Evolutionary conservation across 2,888 invertebrate genomes (phyloP).

Genomic region (Deilephila porcellus): DNA sequence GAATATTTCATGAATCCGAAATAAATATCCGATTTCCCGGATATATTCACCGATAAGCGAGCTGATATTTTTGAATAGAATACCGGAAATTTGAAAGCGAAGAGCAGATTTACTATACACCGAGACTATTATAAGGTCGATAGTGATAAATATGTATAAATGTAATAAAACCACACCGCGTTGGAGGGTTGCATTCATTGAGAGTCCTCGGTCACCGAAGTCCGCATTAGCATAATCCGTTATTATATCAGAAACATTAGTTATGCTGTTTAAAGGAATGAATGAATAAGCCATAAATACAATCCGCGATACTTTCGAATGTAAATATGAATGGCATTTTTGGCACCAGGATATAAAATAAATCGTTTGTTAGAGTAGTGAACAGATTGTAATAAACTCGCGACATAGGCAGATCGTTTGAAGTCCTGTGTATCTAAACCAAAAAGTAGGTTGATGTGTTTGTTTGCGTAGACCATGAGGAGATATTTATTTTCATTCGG

Average conservation of each 20-base stretch:
- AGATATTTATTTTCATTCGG: slow-evolving; percentile 76
- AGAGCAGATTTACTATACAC: not conserved
- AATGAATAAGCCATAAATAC: not conserved
- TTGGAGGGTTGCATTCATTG: slow-evolving; percentile 12
- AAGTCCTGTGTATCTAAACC: slow-evolving; percentile 60
- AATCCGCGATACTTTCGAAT: not conserved
- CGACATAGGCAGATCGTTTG: slow-evolving; percentile 40
- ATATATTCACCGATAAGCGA: not conserved
- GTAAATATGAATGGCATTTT: not conserved
- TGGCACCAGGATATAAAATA: not conserved
- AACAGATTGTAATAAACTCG: not conserved
- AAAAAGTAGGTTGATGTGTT: slow-evolving; percentile 69
- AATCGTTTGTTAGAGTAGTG: slow-evolving; percentile 27
- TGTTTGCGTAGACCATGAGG: slow-evolving; percentile 66
- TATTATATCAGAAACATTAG: slow-evolving; percentile 9
- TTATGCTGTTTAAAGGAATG: slow-evolving; percentile 5
- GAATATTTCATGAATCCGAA: slow-evolving; percentile 1
- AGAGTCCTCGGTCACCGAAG: slow-evolving; percentile 1
- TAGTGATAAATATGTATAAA: slow-evolving; percentile 5
- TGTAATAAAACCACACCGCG: not conserved
- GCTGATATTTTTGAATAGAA: not conserved
- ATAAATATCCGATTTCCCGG: slow-evolving; percentile 3
- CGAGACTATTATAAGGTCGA: not conserved
- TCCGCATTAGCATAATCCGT: slow-evolving; percentile 16
- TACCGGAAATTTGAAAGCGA: not conserved